Evolutionary conservation across 64 coral and sea anemone species (phyloP).

Genomic region (Cladopsammia gracilis): DNA sequence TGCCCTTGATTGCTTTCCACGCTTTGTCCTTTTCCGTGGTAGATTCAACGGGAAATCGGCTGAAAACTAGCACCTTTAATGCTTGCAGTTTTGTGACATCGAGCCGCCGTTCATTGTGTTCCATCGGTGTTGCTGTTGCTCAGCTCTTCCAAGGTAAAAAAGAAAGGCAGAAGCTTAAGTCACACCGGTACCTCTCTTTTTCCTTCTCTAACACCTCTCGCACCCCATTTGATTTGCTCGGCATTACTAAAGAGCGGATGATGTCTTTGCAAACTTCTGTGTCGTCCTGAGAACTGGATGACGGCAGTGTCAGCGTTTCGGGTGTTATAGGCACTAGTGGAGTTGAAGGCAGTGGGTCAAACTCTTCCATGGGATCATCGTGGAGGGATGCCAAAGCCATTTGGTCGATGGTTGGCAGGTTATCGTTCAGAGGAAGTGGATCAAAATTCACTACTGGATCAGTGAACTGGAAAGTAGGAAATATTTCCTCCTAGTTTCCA

Average conservation of each 20-base stretch:
- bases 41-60: neutral
- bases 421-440: constrained; percentile 7
- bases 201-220: neutral
- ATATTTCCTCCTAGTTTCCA: neutral
- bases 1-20: constrained; percentile 5
- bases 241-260: constrained; percentile 13
- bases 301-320: neutral
- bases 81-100: neutral
- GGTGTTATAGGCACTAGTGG: constrained; percentile 19
- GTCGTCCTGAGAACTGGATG: constrained; percentile 22
- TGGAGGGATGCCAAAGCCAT: constrained; percentile 7
- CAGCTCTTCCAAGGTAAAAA: neutral
- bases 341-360: constrained; percentile 15
- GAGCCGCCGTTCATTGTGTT: neutral
- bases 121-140: constrained; percentile 26
- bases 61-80: neutral
- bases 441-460: constrained; percentile 3
- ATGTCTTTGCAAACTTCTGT: constrained; percentile 5
- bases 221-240: neutral
- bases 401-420: constrained; percentile 29
- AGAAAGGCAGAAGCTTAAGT: constrained; percentile 31
- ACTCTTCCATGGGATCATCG: constrained; percentile 1
- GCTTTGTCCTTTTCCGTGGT: neutral
- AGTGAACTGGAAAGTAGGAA: neutral
- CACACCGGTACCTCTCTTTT: constrained; percentile 17